A percentile compares a stretch with the other conserved stretches of the same genome.
phyloP scores from a whole-genome alignment of 1,140 invertebrate species.

The Drosophila oshimai region DNA sequence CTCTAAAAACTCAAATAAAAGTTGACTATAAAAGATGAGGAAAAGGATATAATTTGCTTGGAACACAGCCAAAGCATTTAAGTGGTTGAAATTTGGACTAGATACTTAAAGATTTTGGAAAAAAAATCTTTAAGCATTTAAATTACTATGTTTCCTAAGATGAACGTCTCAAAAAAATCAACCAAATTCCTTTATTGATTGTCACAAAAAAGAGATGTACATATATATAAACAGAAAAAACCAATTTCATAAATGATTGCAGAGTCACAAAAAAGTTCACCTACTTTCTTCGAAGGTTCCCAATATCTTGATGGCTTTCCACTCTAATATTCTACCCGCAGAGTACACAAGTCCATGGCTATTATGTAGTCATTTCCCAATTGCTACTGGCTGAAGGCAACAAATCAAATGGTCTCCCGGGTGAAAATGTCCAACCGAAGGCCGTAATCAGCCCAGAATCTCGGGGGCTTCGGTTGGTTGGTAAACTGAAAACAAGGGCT shows the following conservation, averaged over 20 bases:
- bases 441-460: conserved; percentile 34
- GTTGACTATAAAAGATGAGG: not conserved
- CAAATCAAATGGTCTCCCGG: conserved; percentile 67
- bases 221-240: conserved; percentile 1
- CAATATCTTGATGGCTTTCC: not conserved
- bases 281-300: not conserved
- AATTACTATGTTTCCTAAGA: no score
- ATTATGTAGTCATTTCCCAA: conserved; percentile 67
- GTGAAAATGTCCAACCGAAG: conserved; percentile 50
- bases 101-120: not conserved
- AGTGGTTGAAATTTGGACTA: not conserved
- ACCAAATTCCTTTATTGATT: not conserved
- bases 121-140: no score
- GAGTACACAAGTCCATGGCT: conserved; percentile 15
- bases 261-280: not conserved
- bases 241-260: not conserved
- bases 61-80: not conserved
- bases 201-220: no score
- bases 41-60: conserved; percentile 2
- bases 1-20: conserved; percentile 23
- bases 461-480: conserved; percentile 1
- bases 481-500: not conserved
- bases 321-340: conserved; percentile 9
- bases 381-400: conserved; percentile 54
- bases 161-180: no score